Conservation (phyloP, 2,797 vertebrate species). For the Premnoplex brunnescens region DNA sequence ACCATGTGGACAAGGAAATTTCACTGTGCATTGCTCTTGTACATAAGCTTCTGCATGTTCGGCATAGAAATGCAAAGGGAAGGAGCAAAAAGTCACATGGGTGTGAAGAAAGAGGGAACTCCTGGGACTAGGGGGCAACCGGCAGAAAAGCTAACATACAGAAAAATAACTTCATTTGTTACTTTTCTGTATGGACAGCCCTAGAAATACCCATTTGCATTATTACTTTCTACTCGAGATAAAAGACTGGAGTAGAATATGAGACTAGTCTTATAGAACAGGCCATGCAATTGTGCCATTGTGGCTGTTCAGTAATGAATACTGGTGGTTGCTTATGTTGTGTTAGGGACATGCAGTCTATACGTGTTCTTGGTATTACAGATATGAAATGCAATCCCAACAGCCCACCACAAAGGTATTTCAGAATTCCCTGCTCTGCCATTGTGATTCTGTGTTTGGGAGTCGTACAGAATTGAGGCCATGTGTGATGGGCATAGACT, state of each 20-base stretch:
- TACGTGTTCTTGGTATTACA: background rate
- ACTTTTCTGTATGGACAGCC: background rate
- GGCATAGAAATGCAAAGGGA: background rate
- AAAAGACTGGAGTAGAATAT: background rate
- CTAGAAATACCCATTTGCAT: background rate
- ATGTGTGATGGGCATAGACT: rapidly evolving
- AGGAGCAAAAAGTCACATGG: background rate
- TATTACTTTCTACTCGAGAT: background rate
- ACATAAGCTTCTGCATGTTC: rapidly evolving
- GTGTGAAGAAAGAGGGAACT: background rate
- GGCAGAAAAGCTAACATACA: background rate
- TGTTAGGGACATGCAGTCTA: background rate
- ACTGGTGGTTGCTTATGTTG: background rate
- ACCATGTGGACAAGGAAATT: background rate
- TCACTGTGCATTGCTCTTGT: background rate
- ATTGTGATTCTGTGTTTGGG: background rate
- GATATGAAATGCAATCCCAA: background rate
- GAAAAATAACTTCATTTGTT: background rate
- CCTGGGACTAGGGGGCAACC: background rate
- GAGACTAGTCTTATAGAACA: background rate
- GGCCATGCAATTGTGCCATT: no score
- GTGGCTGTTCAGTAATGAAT: background rate
- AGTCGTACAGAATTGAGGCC: background rate
- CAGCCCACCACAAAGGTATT: background rate
- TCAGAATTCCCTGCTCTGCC: background rate